Base-by-base conservation (phyloP, 2,888 invertebrate genomes). In the Erpobdella octoculata region DNA sequence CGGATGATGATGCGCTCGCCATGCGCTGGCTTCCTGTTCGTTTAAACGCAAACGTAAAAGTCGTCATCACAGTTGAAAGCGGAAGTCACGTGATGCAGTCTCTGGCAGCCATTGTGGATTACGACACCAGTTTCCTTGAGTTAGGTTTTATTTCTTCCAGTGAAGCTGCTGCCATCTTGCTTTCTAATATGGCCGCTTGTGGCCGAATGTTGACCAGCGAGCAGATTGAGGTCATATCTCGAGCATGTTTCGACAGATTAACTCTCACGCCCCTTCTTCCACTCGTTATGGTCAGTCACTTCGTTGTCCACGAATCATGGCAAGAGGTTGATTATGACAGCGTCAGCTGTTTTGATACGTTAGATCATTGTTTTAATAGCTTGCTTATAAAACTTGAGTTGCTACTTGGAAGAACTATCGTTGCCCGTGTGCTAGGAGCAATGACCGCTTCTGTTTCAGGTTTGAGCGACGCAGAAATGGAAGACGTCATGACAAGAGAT, bases 381-480 rank as follows among this genome's bases (percentile, higher is more conserved):
- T 73, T 82, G 18, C 58, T 69, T 5, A 35, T 35, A 35, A 53
- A 53, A 33, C 53, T 69, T 2, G 82, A 81, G 72, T 70, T 28
- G 4, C 77, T 74, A 21, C 78, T 80, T 70, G 82, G 82, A 1
- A 65, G 71, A 25, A 71, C 72, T 0, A 66, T 81, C 8, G 79
- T 81, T 5, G 73, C 78, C 0, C 75, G 78, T 37, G 74, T 78
- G 4, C 73, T 81, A 61, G 77, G 79, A 28, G 80, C 79, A 73
- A 66, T 82, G 38, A 80, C 79, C 9, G 80, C 80, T 21, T 81
- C 82, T 1, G 74, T 72, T 0, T 79, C 79, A 1, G 83, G 83
- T 4, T 74, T 83, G 18, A 81, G 80, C 73, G 82, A 82, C 75
- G 77, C 78, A 72, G 83, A 83, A 76, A 81, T 83, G 79, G 80